Percentiles rank a stretch among this genome's conserved stretches.
Conservation (phyloP, 1,140 invertebrate species). For the Ceratoteleas bidentatus region DNA sequence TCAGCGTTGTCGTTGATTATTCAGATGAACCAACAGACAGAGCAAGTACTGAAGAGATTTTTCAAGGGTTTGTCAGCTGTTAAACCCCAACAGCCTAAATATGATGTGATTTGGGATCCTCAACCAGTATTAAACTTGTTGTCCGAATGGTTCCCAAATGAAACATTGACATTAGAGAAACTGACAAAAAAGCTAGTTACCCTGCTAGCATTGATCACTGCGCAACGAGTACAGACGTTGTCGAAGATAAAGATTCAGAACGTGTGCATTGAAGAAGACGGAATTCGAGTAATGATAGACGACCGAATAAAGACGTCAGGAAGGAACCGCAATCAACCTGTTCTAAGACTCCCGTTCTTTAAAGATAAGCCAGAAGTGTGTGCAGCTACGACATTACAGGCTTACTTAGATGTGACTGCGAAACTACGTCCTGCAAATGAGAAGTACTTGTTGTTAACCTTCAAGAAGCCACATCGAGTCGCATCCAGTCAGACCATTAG, state of each 20-base stretch:
- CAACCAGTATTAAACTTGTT: not conserved
- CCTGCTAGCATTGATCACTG: not conserved
- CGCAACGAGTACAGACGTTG: not conserved
- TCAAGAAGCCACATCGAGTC: not conserved
- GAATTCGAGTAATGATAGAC: not conserved
- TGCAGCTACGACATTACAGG: not conserved
- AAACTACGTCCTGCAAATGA: not conserved
- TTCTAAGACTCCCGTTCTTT: not conserved
- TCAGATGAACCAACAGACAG: not conserved
- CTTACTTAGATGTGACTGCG: not conserved
- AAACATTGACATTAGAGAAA: not conserved
- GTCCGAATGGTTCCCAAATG: slow-evolving; percentile 2
- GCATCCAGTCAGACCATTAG: not conserved
- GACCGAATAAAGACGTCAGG: not conserved
- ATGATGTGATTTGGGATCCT: not conserved
- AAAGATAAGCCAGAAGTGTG: not conserved
- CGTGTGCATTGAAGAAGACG: not conserved
- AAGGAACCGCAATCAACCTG: not conserved
- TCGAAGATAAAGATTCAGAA: not conserved
- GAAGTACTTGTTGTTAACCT: not conserved
- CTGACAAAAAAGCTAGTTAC: not conserved
- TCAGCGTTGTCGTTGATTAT: not conserved
- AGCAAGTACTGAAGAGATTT: not conserved
- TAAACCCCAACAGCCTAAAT: not conserved
- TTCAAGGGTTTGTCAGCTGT: slow-evolving; percentile 1